A percentile compares a stretch with the other conserved stretches of the same genome.
These are phyloP conservation scores for Lissocephala sabroskyi DNA, from an alignment of 2,888 invertebrate genomes.

Conservation along the genomic window DNA sequence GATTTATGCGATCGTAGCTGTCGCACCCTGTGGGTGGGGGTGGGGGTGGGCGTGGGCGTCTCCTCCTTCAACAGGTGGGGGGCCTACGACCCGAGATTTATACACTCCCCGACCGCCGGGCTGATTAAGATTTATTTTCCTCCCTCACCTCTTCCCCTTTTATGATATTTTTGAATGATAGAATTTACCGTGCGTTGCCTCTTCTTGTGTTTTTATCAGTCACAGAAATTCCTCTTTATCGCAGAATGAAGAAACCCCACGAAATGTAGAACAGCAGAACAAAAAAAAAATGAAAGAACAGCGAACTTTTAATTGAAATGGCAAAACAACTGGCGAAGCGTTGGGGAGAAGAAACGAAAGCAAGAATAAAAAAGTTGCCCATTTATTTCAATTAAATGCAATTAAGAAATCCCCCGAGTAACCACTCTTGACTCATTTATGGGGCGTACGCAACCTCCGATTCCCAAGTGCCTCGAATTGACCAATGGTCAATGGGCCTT, in stretches of 20 bases:
- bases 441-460: too few species aligned
- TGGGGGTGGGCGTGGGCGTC: not conserved
- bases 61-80: constrained; percentile 41
- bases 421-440: too few species aligned
- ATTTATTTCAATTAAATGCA: constrained; percentile 70
- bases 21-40: constrained; percentile 27
- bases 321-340: too few species aligned
- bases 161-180: too few species aligned
- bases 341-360: too few species aligned
- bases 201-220: too few species aligned
- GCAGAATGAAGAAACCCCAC: too few species aligned
- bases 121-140: constrained; percentile 61
- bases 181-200: too few species aligned
- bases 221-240: too few species aligned
- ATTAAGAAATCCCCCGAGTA: constrained; percentile 35
- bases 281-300: constrained; percentile 1
- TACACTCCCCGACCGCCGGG: constrained; percentile 29
- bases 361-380: constrained; percentile 42
- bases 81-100: constrained; percentile 37
- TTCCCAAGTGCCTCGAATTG: too few species aligned
- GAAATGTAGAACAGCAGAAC: too few species aligned
- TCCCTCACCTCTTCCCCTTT: constrained; percentile 11
- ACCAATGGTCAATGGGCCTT: too few species aligned
- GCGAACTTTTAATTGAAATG: constrained; percentile 33
- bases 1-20: constrained; percentile 57